Percentiles rank a stretch among this genome's conserved stretches.
These are phyloP conservation scores for Bombus sylvicola DNA, from an alignment of 1,140 invertebrate species.

Conservation along the genomic window DNA sequence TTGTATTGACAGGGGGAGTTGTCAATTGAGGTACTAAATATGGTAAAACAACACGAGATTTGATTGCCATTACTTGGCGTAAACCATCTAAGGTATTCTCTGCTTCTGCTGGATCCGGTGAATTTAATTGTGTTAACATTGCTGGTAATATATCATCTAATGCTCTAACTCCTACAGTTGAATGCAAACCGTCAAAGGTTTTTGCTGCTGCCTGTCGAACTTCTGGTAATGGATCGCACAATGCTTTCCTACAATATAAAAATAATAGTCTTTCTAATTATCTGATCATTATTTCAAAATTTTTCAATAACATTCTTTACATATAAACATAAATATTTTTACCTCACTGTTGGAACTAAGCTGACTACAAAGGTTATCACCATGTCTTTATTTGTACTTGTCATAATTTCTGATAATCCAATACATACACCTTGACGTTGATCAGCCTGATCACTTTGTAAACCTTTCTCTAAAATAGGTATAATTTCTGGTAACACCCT, in stretches of 20 bases:
- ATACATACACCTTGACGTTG: conserved; percentile 99
- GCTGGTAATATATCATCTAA: conserved; percentile 98
- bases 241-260: conserved; percentile 87
- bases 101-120: conserved; percentile 88
- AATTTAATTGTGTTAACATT: conserved; percentile 92
- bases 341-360: conserved; percentile 96
- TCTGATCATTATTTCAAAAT: no score
- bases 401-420: conserved; percentile 98
- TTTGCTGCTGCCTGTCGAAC: conserved; percentile 97
- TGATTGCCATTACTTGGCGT: conserved; percentile 98
- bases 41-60: conserved; percentile 96
- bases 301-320: neutral
- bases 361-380: conserved; percentile 96
- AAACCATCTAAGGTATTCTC: conserved; percentile 96
- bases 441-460: conserved; percentile 95
- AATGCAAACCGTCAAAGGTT: conserved; percentile 98
- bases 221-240: conserved; percentile 96
- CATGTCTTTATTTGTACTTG: conserved; percentile 97
- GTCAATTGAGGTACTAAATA: conserved; percentile 98
- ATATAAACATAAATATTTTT: conserved; percentile 37
- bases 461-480: conserved; percentile 96
- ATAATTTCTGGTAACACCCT: conserved; percentile 98
- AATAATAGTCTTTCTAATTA: neutral
- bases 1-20: conserved; percentile 93
- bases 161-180: conserved; percentile 95